These are phyloP conservation scores for Andinoacara biseriatus DNA, from an alignment of 2,113 vertebrate species.

Conservation along the genomic window DNA sequence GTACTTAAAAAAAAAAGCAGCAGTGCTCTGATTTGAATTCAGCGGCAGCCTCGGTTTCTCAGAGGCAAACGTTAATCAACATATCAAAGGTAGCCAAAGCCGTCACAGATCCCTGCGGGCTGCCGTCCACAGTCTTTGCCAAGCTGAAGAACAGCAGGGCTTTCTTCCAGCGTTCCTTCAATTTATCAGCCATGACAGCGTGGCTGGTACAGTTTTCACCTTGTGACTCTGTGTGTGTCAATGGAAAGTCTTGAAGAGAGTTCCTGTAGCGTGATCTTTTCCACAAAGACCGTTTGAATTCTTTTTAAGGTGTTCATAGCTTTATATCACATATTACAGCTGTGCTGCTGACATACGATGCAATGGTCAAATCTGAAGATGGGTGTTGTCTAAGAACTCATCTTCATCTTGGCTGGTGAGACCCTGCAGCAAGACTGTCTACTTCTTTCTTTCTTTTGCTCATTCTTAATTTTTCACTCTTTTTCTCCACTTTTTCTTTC, in stretches of 20 bases:
- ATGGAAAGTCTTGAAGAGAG: background rate
- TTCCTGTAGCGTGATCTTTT: background rate
- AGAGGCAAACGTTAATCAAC: conserved; percentile 66
- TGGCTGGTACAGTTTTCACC: background rate
- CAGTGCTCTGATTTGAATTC: background rate
- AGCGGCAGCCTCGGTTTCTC: conserved; percentile 19
- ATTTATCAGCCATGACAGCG: conserved; percentile 5
- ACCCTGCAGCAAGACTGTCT: background rate
- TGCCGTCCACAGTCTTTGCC: conserved; percentile 29
- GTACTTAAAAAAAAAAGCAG: background rate
- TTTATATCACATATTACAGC: background rate
- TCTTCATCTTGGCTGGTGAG: background rate
- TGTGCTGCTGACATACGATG: background rate
- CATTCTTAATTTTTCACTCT: too few relatives aligned
- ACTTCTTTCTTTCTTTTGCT: background rate
- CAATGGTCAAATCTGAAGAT: background rate
- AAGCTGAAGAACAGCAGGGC: conserved; percentile 44
- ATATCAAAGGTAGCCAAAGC: conserved; percentile 70
- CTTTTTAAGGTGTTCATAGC: background rate
- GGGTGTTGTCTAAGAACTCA: background rate
- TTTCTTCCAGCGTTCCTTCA: conserved; percentile 28
- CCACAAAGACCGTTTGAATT: background rate
- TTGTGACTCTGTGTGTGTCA: background rate
- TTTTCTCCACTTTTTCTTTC: too few relatives aligned
- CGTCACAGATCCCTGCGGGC: conserved; percentile 38